Conservation (phyloP, 2,888 invertebrate genomes). For the Agonopterix subpropinquella region DNA sequence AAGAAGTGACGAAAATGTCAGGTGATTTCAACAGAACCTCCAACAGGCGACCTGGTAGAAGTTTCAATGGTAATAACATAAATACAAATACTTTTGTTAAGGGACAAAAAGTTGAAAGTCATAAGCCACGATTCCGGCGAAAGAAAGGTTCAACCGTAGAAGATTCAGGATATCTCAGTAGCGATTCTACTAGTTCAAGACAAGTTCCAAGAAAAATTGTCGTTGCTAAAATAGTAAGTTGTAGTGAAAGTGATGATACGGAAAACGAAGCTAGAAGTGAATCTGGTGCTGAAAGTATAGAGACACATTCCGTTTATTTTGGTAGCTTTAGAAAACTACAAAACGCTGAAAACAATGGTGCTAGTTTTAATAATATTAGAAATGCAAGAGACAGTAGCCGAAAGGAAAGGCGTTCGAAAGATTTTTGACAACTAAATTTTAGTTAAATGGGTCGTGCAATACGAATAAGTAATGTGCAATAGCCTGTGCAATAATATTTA, state of each 20-base stretch:
- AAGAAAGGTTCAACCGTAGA: conserved; percentile 69
- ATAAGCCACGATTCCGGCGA: conserved; percentile 41
- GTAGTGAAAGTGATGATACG: conserved; percentile 87
- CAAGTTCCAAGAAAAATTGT: conserved; percentile 55
- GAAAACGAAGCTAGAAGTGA: conserved; percentile 88
- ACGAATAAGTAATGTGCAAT: conserved; percentile 41
- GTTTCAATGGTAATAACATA: conserved; percentile 22
- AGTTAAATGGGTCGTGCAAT: conserved; percentile 28
- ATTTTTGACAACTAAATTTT: conserved; percentile 12
- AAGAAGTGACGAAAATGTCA: conserved; percentile 15
- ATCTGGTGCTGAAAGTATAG: conserved; percentile 90
- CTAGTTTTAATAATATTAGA: conserved; percentile 24
- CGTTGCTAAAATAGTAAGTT: conserved; percentile 72
- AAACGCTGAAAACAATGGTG: conserved; percentile 32
- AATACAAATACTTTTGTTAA: conserved; percentile 62
- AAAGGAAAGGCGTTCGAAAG: conserved; percentile 28
- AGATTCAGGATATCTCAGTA: conserved; percentile 91
- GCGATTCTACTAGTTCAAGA: conserved; percentile 81
- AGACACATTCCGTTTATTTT: conserved; percentile 91
- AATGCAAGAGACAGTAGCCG: conserved; percentile 31
- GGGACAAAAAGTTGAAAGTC: conserved; percentile 34
- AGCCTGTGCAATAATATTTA: conserved; percentile 20
- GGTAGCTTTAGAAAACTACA: conserved; percentile 79
- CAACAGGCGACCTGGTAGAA: conserved; percentile 31
- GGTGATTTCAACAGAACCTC: conserved; percentile 33